Conservation (phyloP, 1,140 invertebrate genomes). For the Rhyacophila brunnea region DNA sequence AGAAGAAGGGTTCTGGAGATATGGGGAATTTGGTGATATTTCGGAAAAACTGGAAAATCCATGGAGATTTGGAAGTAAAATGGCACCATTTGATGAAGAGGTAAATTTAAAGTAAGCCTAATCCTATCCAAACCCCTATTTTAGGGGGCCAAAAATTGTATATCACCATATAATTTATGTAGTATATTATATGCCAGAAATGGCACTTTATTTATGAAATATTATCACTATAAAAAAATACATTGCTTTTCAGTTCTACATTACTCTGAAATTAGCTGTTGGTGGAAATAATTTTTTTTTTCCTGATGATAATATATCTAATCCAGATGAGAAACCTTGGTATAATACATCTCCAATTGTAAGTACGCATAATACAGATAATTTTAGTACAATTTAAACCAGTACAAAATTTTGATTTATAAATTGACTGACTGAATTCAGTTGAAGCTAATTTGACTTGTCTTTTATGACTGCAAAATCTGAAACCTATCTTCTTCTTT, state of each 20-base stretch:
- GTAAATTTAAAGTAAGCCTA: slow-evolving; percentile 31
- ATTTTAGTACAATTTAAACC: neutral
- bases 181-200: too few relatives aligned
- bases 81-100: slow-evolving; percentile 55
- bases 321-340: slow-evolving; percentile 60
- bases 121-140: too few relatives aligned
- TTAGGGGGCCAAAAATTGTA: too few relatives aligned
- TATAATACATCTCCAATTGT: slow-evolving; percentile 54
- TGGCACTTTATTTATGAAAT: too few relatives aligned
- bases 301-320: slow-evolving; percentile 53
- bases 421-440: neutral
- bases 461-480: neutral
- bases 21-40: slow-evolving; percentile 41
- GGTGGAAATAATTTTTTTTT: slow-evolving; percentile 62
- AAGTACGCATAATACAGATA: slow-evolving; percentile 23
- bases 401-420: neutral
- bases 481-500: neutral
- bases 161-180: too few relatives aligned
- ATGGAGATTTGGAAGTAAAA: slow-evolving; percentile 49
- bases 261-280: slow-evolving; percentile 67
- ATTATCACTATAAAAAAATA: neutral
- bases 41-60: slow-evolving; percentile 43
- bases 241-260: slow-evolving; percentile 56
- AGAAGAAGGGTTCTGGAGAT: slow-evolving; percentile 47
- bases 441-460: neutral